Conservation (phyloP, 2,797 vertebrate species). For the Ataeniobius toweri region DNA sequence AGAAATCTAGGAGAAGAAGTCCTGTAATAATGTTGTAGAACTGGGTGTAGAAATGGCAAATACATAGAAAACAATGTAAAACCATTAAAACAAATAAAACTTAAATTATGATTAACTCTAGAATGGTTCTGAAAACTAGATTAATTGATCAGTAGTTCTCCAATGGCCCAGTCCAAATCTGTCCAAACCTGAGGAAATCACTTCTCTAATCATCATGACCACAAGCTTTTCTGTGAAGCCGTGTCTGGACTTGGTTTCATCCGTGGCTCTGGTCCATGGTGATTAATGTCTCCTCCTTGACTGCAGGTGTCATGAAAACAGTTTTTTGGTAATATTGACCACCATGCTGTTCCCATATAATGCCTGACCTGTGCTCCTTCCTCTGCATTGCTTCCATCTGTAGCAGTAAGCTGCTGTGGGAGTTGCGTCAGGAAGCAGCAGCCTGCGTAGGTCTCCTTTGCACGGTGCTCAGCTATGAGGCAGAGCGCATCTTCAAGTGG, state of each 20-base stretch:
- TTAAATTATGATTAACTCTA: too few species aligned
- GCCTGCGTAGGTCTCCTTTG: constrained; percentile 94
- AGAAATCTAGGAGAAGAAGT: background rate
- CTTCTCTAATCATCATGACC: too few species aligned
- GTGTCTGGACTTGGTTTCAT: background rate
- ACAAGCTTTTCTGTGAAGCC: too few species aligned
- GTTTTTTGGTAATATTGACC: background rate
- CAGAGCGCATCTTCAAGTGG: constrained; percentile 99
- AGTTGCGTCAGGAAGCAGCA: constrained; percentile 95
- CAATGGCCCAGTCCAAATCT: too few species aligned
- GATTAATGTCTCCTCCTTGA: background rate
- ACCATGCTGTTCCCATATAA: background rate
- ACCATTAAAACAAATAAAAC: too few species aligned
- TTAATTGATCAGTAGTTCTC: too few species aligned
- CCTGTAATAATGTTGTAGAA: background rate
- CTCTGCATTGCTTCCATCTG: background rate
- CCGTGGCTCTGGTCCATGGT: background rate
- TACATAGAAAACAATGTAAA: too few species aligned
- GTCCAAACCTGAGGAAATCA: too few species aligned
- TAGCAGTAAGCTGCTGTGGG: constrained; percentile 98
- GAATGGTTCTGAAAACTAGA: too few species aligned
- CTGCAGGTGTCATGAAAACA: background rate
- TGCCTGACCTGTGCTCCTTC: background rate
- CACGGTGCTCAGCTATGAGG: constrained; percentile 93
- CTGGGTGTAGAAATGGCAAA: background rate